Evolutionary conservation across 1,140 invertebrate genomes (phyloP).

Genomic region (Steinernema khuongi): DNA sequence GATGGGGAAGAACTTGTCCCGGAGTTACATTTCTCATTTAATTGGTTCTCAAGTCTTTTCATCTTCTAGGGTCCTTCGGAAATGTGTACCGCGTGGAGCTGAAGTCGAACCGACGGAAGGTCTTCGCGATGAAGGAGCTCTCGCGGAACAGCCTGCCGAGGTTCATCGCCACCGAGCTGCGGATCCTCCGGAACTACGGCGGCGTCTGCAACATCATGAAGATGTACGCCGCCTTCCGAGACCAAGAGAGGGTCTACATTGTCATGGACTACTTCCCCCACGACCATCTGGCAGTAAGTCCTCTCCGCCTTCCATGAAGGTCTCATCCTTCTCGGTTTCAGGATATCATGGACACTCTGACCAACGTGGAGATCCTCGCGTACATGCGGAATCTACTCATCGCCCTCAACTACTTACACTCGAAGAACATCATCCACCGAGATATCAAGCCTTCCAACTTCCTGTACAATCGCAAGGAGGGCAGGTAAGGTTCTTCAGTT

Average conservation of each 20-base stretch:
- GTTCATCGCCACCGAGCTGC: conserved; percentile 29
- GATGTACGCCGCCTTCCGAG: conserved; percentile 72
- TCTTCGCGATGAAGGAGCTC: conserved; percentile 31
- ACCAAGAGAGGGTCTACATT: conserved; percentile 75
- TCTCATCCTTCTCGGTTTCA: conserved; percentile 60
- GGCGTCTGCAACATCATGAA: conserved; percentile 76
- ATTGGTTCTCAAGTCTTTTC: not conserved
- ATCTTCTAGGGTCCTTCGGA: conserved; percentile 27
- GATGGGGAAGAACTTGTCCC: no score
- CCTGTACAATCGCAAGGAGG: conserved; percentile 73
- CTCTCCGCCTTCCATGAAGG: conserved; percentile 28
- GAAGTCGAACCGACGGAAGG: conserved; percentile 18
- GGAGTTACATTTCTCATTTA: conserved; percentile 23
- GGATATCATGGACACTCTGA: conserved; percentile 67
- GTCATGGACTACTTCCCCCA: conserved; percentile 84
- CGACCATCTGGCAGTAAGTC: conserved; percentile 67
- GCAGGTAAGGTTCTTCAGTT: no score
- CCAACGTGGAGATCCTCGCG: conserved; percentile 68
- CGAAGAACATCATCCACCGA: conserved; percentile 78
- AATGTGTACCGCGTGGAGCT: conserved; percentile 29
- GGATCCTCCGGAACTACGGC: conserved; percentile 62
- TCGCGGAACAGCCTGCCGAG: conserved; percentile 14
- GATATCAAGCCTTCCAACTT: conserved; percentile 79
- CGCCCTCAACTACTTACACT: conserved; percentile 75
- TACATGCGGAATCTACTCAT: conserved; percentile 78